Conservation (phyloP, 2,113 vertebrate genomes). For the Neolamprologus sp. region DNA sequence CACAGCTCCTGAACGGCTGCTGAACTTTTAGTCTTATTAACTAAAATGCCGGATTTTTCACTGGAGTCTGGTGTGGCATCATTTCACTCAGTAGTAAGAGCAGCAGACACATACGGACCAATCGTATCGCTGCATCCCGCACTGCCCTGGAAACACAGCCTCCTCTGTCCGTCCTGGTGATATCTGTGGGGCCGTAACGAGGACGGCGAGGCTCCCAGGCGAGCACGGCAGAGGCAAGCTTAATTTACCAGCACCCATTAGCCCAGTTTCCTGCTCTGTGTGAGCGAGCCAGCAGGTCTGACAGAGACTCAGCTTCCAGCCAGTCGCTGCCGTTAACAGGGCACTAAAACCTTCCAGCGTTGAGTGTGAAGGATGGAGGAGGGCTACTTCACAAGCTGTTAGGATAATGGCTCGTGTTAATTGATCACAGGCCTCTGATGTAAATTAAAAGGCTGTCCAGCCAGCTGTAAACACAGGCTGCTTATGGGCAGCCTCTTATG, state of each 20-base stretch:
- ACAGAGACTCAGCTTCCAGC: not conserved
- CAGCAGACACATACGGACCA: not conserved
- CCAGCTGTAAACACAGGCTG: not conserved
- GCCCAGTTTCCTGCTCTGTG: constrained; percentile 16
- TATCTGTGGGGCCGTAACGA: constrained; percentile 3
- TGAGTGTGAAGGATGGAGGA: not conserved
- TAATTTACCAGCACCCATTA: constrained; percentile 53
- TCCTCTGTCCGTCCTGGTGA: not conserved
- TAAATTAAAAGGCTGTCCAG: not conserved
- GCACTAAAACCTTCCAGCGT: not conserved
- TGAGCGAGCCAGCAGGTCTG: not conserved
- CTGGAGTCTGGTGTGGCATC: not conserved
- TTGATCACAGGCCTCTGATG: not conserved
- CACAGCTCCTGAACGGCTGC: not conserved
- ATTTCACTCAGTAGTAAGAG: not conserved
- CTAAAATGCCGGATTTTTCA: not conserved
- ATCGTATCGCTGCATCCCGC: not conserved
- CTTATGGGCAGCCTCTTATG: not conserved
- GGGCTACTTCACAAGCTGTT: not conserved
- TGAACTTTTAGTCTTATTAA: not conserved
- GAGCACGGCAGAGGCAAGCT: not conserved
- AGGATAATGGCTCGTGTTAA: not conserved
- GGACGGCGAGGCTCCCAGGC: constrained; percentile 48
- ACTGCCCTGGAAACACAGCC: constrained; percentile 49
- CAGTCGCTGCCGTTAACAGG: not conserved